Conservation (phyloP, 2,113 vertebrate genomes). For the Serranochromis macrocephalus region DNA sequence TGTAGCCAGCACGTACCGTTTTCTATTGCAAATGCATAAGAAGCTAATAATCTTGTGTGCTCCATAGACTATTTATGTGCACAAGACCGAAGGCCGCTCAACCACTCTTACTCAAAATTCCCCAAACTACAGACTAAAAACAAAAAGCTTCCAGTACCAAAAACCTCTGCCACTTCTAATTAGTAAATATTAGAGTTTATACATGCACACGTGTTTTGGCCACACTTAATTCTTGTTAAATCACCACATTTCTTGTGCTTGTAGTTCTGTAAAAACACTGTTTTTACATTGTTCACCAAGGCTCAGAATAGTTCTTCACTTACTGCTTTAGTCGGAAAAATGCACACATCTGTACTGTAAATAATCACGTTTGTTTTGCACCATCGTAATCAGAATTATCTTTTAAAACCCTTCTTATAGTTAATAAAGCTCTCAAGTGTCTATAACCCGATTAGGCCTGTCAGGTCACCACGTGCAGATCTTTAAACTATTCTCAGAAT, state of each 20-base stretch:
- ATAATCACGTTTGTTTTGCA: neutral
- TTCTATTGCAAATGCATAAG: neutral
- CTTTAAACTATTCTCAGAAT: neutral
- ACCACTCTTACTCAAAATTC: neutral
- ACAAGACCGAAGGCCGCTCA: neutral
- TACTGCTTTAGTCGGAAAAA: neutral
- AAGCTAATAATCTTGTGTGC: neutral
- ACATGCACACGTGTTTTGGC: neutral
- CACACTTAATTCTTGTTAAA: neutral
- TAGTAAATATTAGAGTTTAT: neutral
- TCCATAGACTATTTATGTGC: neutral
- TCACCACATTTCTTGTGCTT: neutral
- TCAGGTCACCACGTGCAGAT: neutral
- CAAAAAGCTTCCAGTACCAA: neutral
- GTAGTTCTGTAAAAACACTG: neutral
- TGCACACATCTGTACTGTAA: neutral
- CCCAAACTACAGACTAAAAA: neutral
- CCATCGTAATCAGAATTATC: neutral
- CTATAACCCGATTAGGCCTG: neutral
- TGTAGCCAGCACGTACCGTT: neutral
- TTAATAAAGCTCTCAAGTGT: neutral
- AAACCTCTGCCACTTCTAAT: neutral
- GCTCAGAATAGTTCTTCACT: neutral
- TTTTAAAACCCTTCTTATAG: neutral
- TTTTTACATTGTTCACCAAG: neutral